phyloP scores from a whole-genome alignment of 1,140 invertebrate species.

The Lordiphosa stackelbergi region DNA sequence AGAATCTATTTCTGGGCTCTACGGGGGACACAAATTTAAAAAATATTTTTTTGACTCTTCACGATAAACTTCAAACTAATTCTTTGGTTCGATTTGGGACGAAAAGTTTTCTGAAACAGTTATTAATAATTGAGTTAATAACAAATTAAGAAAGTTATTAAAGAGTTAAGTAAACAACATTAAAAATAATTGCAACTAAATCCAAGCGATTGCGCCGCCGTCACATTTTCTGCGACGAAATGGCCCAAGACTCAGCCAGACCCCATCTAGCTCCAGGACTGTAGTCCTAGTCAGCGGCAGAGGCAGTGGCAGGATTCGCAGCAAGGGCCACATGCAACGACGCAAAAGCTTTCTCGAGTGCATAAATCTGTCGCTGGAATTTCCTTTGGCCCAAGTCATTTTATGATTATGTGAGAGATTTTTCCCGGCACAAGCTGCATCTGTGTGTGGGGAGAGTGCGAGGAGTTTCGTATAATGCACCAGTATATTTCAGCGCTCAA shows the following conservation, averaged over 20 bases:
- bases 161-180: constrained; percentile 76
- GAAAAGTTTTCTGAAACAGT: constrained; percentile 67
- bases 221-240: constrained; percentile 64
- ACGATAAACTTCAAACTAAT: no score
- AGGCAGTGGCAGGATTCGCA: constrained; percentile 7
- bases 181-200: constrained; percentile 76
- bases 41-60: no score
- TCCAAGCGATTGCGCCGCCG: constrained; percentile 70
- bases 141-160: no score
- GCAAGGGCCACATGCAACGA: constrained; percentile 26
- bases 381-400: constrained; percentile 67
- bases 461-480: constrained; percentile 52
- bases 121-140: no score
- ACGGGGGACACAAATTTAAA: no score
- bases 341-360: constrained; percentile 68
- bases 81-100: constrained; percentile 49
- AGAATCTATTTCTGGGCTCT: no score
- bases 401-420: constrained; percentile 77
- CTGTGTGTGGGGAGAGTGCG: constrained; percentile 15
- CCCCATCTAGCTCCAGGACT: constrained; percentile 8
- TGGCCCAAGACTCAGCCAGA: constrained; percentile 33
- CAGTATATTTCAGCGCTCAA: constrained; percentile 48
- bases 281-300: not conserved
- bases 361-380: constrained; percentile 69
- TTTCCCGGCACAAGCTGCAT: constrained; percentile 55